phyloP scores from a whole-genome alignment of 2,888 invertebrate species.

The Amphipyra berbera region DNA sequence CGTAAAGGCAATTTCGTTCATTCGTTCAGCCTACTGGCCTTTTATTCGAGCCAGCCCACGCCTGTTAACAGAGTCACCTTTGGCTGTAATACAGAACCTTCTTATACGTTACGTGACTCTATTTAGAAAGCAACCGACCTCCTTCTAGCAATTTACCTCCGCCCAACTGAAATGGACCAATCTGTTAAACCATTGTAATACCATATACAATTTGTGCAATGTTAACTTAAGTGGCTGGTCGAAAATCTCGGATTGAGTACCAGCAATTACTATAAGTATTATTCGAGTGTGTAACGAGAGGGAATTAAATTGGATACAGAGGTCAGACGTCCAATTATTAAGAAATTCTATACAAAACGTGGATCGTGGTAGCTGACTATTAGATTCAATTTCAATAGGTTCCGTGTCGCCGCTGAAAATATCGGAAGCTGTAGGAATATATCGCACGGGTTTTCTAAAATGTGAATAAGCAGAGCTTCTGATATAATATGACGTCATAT shows the following conservation, averaged over 20 bases:
- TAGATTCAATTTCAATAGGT: constrained; percentile 60
- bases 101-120: constrained; percentile 85
- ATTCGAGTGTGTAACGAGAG: constrained; percentile 54
- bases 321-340: constrained; percentile 57
- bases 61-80: constrained; percentile 71
- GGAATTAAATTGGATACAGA: constrained; percentile 60
- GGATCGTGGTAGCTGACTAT: constrained; percentile 47
- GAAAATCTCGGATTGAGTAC: constrained; percentile 57
- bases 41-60: constrained; percentile 64
- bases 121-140: constrained; percentile 78
- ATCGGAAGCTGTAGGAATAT: constrained; percentile 57
- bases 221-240: constrained; percentile 62
- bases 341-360: constrained; percentile 51
- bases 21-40: constrained; percentile 62
- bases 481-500: constrained; percentile 34
- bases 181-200: constrained; percentile 76
- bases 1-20: constrained; percentile 66
- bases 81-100: constrained; percentile 74
- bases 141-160: constrained; percentile 80
- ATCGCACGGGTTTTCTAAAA: constrained; percentile 50
- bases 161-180: constrained; percentile 74
- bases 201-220: constrained; percentile 69
- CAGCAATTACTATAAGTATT: constrained; percentile 61
- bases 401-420: constrained; percentile 53
- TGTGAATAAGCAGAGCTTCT: constrained; percentile 46